Conservation (phyloP, 2,888 invertebrate species). For the Lingula anatina region DNA sequence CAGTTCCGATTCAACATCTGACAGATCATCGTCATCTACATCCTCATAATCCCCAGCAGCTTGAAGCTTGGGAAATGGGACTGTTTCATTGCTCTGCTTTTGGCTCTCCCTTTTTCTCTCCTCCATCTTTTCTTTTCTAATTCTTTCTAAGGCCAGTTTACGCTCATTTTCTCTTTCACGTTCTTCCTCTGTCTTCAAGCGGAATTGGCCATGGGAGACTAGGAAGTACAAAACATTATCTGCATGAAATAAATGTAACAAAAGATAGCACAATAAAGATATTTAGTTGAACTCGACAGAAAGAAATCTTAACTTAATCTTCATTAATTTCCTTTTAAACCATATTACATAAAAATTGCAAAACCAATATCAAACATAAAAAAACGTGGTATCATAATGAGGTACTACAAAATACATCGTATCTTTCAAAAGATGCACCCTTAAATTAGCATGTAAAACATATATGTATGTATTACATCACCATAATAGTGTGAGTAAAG, state of each 20-base stretch:
- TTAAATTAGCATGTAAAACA: too few species aligned
- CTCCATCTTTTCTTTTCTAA: not conserved
- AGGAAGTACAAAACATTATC: slow-evolving; percentile 3
- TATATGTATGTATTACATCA: too few species aligned
- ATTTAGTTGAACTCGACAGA: not conserved
- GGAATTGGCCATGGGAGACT: slow-evolving; percentile 27
- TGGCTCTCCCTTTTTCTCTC: not conserved
- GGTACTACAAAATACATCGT: too few species aligned
- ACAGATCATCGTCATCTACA: too few species aligned
- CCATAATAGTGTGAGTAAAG: too few species aligned
- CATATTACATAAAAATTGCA: too few species aligned
- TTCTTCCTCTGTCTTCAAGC: slow-evolving; percentile 21
- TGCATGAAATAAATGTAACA: not conserved
- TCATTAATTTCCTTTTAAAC: too few species aligned
- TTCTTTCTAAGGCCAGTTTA: slow-evolving; percentile 1
- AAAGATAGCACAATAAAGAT: not conserved
- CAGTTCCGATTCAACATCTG: too few species aligned
- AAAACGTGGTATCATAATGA: too few species aligned
- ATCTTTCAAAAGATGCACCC: too few species aligned
- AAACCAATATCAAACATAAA: too few species aligned
- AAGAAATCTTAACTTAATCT: not conserved
- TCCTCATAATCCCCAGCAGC: not conserved
- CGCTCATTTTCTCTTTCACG: slow-evolving; percentile 10
- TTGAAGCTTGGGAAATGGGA: not conserved
- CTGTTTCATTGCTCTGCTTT: not conserved